Base-by-base conservation (phyloP, 2,888 invertebrate genomes). In the Aporophyla nigra region DNA sequence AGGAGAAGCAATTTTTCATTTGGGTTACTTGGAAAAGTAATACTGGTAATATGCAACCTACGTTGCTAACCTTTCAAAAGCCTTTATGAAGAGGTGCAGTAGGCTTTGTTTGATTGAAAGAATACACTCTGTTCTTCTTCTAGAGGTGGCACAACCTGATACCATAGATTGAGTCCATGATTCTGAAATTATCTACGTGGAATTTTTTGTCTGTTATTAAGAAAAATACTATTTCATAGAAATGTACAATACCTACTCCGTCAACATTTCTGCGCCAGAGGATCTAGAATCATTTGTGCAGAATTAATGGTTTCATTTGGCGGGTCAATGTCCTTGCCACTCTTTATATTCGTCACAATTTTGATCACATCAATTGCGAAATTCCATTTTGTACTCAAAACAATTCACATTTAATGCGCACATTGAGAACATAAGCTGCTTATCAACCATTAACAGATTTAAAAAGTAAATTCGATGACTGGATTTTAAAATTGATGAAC, bases 371-470 rank as follows among this genome's bases (percentile, higher is more conserved):
- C 40, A 51, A 40, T 40, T 27, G 43, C 14, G 40, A 54, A 67
- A 56, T 62, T 27, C 46, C 46, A 14, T 49, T n/a, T 16, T 27
- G 40, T n/a, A 27, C 40, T 14, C 61, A 58, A 74, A 69, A 54
- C 49, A n/a, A 54, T 43, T 54, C 53, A 1, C 10, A 65, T 78
- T 63, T 40, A 65, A 46, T 51, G 16, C 53, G 51, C 21, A 19
- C 14, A 56, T 66, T 54, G 49, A 66, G 9, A n/a, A 10, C 33
- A 67, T 67, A 78, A 78, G 79, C 79, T 56, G 33, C 56, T 73
- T 72, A 78, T 78, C 62, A 33, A 40, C 54, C 5, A 9, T 19
- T 21, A 21, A 10, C 73, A 67, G 78, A 63, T 51, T 62, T 51
- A 6, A 53, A 71, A 62, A 54, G 27, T 54, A 9, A 33, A 61